Evolutionary conservation across 2,888 invertebrate species (phyloP).

Genomic region (Epiblema foenella): DNA sequence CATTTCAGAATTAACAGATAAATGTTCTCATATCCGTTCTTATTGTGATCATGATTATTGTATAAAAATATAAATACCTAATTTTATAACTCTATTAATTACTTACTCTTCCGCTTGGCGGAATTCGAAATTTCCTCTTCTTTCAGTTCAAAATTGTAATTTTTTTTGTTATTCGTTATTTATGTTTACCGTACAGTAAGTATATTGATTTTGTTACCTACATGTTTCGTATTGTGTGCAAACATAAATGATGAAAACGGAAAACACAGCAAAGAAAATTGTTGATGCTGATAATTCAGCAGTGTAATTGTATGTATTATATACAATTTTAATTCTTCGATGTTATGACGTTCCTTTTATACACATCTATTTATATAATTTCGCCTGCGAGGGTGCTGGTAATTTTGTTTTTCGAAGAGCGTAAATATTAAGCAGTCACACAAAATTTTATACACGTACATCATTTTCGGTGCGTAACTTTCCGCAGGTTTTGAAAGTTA

Average conservation of each 20-base stretch:
- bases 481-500: slow-evolving; percentile 62
- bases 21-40: too few relatives aligned
- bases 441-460: slow-evolving; percentile 61
- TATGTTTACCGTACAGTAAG: background rate
- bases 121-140: too few relatives aligned
- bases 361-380: slow-evolving; percentile 1
- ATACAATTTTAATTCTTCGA: slow-evolving; percentile 6
- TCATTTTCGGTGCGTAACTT: slow-evolving; percentile 60
- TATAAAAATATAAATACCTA: too few relatives aligned
- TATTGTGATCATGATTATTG: too few relatives aligned
- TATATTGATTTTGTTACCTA: background rate
- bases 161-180: background rate
- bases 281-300: slow-evolving; percentile 8
- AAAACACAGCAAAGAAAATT: slow-evolving; percentile 23
- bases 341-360: slow-evolving; percentile 14
- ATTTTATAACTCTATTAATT: too few relatives aligned
- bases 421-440: slow-evolving; percentile 45
- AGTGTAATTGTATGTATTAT: slow-evolving; percentile 8
- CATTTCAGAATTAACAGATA: too few relatives aligned
- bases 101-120: too few relatives aligned
- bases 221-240: background rate
- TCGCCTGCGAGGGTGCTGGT: slow-evolving; percentile 7
- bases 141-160: too few relatives aligned
- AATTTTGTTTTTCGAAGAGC: slow-evolving; percentile 11
- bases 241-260: slow-evolving; percentile 12